Evolutionary conservation across 2,797 vertebrate species (phyloP).

Genomic region (Tragopan temminckii): DNA sequence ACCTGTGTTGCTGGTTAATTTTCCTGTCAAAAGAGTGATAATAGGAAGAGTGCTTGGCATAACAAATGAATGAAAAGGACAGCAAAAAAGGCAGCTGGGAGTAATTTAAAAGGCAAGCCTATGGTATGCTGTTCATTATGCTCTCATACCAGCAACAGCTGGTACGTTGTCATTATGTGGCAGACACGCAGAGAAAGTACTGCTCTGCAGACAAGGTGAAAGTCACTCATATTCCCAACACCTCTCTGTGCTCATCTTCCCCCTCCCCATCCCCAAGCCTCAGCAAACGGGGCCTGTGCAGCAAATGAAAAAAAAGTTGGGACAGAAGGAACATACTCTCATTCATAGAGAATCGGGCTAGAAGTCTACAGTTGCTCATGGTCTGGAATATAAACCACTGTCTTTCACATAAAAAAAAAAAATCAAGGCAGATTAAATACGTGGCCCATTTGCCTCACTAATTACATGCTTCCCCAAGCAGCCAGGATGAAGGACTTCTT

Average conservation of each 20-base stretch:
- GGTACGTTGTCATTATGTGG: conserved; percentile 40
- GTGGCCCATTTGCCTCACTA: neutral
- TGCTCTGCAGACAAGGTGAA: conserved; percentile 49
- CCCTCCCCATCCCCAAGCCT: neutral
- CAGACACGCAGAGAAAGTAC: conserved; percentile 14
- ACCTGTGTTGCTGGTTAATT: conserved; percentile 46
- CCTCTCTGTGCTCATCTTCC: neutral
- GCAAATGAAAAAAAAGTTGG: neutral
- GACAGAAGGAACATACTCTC: neutral
- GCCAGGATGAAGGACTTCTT: neutral
- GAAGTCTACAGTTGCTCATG: neutral
- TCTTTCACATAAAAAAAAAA: neutral
- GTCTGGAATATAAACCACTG: neutral
- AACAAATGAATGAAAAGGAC: conserved; percentile 53
- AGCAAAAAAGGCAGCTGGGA: conserved; percentile 64
- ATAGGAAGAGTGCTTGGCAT: conserved; percentile 39
- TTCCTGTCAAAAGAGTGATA: conserved; percentile 55
- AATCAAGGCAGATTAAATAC: neutral
- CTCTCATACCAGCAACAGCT: conserved; percentile 51
- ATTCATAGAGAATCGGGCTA: neutral
- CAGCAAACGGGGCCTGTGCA: neutral
- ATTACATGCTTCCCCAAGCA: neutral
- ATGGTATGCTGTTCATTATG: conserved; percentile 57
- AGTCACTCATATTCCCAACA: neutral
- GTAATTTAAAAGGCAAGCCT: conserved; percentile 52